phyloP scores from a whole-genome alignment of 1,140 invertebrate species.

The Neodiprion fabricii region DNA sequence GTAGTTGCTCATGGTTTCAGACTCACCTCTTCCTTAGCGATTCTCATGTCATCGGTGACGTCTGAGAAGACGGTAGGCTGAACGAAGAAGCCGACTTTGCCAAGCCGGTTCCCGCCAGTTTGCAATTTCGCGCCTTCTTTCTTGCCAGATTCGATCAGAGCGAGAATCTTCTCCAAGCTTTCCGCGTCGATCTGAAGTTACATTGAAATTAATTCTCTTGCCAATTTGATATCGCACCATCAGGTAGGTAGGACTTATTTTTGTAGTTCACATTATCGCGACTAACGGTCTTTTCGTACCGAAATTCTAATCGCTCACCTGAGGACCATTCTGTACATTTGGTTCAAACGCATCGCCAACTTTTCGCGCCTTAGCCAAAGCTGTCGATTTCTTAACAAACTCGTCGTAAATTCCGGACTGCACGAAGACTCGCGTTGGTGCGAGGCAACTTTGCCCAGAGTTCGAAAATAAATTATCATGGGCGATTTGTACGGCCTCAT shows the following conservation, averaged over 20 bases:
- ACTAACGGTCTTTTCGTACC: no score
- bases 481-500: conserved; percentile 67
- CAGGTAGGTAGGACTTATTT: background rate
- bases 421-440: conserved; percentile 73
- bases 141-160: conserved; percentile 73
- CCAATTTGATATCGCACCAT: background rate
- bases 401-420: conserved; percentile 73
- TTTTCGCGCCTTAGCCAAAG: conserved; percentile 61
- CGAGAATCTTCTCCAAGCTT: conserved; percentile 74
- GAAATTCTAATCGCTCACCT: conserved; percentile 54
- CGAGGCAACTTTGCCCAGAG: conserved; percentile 75
- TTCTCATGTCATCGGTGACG: conserved; percentile 81
- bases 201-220: conserved; percentile 6
- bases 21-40: conserved; percentile 77
- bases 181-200: conserved; percentile 69
- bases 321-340: conserved; percentile 68
- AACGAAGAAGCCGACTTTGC: conserved; percentile 76
- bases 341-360: conserved; percentile 72
- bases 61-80: conserved; percentile 83
- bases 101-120: conserved; percentile 70
- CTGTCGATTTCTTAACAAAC: conserved; percentile 68
- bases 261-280: no score
- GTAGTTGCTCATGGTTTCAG: background rate
- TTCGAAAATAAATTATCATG: conserved; percentile 71
- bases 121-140: conserved; percentile 76